A percentile compares a stretch with the other conserved stretches of the same genome.
phyloP scores from a whole-genome alignment of 1,140 invertebrate genomes.

The Protaetia brevitarsis region DNA sequence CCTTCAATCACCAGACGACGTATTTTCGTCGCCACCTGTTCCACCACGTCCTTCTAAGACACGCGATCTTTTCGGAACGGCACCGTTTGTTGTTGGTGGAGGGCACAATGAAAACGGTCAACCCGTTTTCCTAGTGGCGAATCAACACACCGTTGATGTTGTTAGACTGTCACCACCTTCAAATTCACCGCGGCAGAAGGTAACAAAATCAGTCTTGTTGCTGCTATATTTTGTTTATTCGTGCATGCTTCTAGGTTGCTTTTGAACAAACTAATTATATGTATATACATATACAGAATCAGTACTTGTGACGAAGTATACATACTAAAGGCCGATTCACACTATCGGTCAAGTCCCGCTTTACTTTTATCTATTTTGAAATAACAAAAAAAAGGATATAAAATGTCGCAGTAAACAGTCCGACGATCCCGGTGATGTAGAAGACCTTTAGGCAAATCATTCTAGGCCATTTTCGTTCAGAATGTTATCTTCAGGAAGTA shows the following conservation, averaged over 20 bases:
- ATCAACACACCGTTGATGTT: conserved; percentile 45
- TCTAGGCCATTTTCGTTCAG: too few species aligned
- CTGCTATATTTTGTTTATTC: background rate
- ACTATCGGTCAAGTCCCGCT: too few species aligned
- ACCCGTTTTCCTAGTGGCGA: conserved; percentile 46
- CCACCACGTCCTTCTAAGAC: conserved; percentile 29
- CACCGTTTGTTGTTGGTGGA: conserved; percentile 47
- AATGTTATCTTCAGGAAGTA: too few species aligned
- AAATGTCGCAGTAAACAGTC: too few species aligned
- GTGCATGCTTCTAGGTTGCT: conserved; percentile 9
- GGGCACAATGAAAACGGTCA: conserved; percentile 46
- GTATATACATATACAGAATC: background rate
- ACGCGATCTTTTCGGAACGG: conserved; percentile 41
- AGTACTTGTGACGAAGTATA: too few species aligned
- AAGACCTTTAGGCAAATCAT: too few species aligned
- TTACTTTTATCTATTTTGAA: too few species aligned
- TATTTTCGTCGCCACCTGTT: conserved; percentile 37
- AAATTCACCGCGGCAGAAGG: conserved; percentile 44
- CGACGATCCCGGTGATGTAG: too few species aligned
- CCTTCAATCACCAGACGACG: conserved; percentile 42
- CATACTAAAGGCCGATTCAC: too few species aligned
- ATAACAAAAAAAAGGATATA: too few species aligned
- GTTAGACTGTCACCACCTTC: conserved; percentile 46
- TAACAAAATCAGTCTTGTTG: conserved; percentile 27
- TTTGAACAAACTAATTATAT: background rate